Percentiles rank a stretch among this genome's conserved stretches.
Conservation (phyloP, 1,140 invertebrate genomes). For the Atta texana region DNA sequence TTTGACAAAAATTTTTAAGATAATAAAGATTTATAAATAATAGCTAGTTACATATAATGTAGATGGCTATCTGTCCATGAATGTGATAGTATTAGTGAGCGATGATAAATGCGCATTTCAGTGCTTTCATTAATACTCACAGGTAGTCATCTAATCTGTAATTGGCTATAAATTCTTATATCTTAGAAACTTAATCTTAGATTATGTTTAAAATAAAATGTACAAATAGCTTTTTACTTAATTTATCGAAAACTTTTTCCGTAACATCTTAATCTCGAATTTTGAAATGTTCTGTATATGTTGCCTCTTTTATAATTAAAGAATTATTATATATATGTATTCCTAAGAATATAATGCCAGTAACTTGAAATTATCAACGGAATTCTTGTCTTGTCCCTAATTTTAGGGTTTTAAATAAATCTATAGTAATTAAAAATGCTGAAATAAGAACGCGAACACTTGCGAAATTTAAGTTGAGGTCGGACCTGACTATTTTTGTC, state of each 20-base stretch:
- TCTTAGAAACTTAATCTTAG: neutral
- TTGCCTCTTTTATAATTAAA: neutral
- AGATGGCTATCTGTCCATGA: too few species aligned
- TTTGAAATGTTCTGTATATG: neutral
- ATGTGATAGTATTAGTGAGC: too few species aligned
- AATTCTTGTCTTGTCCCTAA: too few species aligned
- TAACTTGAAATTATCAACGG: neutral
- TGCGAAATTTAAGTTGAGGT: conserved; percentile 12
- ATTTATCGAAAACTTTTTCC: neutral
- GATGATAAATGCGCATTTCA: too few species aligned
- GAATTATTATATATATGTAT: neutral
- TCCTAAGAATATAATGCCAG: neutral
- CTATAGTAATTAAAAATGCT: neutral
- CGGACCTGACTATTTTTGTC: neutral
- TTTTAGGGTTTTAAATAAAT: neutral
- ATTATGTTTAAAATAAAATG: neutral
- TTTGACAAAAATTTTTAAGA: too few species aligned
- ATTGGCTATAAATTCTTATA: neutral
- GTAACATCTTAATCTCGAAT: neutral
- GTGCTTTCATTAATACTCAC: too few species aligned
- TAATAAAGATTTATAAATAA: too few species aligned
- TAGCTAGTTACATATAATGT: too few species aligned
- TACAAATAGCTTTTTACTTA: neutral
- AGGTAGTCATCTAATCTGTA: neutral
- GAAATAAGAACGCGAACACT: neutral